Conservation (phyloP, 2,797 vertebrate genomes). For the Clarias platycephalus region DNA sequence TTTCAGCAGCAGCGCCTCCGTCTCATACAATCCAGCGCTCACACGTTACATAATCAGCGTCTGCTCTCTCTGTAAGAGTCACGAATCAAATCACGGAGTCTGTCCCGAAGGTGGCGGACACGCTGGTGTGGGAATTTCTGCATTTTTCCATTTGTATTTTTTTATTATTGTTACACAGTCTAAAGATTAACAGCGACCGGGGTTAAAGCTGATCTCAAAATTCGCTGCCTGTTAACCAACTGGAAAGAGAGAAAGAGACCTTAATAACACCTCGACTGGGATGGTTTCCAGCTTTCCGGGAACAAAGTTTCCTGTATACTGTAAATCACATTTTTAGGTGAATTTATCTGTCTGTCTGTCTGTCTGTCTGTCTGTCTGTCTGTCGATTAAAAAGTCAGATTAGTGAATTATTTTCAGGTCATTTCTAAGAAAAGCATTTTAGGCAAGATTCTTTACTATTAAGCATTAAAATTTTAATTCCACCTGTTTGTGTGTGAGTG, state of each 20-base stretch:
- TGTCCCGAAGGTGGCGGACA: not conserved
- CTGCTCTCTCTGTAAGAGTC: slow-evolving; percentile 18
- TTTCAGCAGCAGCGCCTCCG: not conserved
- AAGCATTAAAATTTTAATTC: not conserved
- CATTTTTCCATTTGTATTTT: not conserved
- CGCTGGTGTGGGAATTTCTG: not conserved
- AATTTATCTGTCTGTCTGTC: not conserved
- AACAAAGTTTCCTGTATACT: not conserved
- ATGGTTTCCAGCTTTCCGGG: not conserved
- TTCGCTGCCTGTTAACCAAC: rapidly evolving
- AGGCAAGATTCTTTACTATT: not conserved
- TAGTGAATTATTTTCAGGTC: not conserved
- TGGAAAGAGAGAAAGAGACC: not conserved
- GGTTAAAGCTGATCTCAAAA: not conserved
- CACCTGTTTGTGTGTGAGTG: not conserved
- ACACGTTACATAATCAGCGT: slow-evolving; percentile 36
- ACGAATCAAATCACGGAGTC: slow-evolving; percentile 18
- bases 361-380: not conserved
- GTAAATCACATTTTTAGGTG: not conserved
- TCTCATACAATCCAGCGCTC: not conserved
- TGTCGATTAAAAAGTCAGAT: not conserved
- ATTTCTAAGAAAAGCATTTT: not conserved
- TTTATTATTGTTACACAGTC: not conserved
- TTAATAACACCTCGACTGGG: not conserved
- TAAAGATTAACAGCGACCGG: not conserved